Conservation (phyloP, 2,888 invertebrate species). For the Bugula neritina region DNA sequence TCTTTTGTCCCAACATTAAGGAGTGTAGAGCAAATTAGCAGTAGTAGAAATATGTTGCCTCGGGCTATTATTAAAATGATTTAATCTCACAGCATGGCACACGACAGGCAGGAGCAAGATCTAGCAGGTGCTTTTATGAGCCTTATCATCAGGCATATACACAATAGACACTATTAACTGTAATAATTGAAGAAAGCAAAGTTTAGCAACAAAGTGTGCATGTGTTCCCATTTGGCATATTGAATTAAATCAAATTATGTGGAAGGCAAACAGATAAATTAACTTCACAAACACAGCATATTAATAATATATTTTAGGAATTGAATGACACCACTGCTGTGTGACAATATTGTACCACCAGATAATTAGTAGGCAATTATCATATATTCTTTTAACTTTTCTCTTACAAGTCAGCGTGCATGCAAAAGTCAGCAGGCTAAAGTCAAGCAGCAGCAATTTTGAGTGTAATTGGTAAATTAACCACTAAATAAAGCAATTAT, state of each 20-base stretch:
- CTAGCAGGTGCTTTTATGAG: slow-evolving; percentile 23
- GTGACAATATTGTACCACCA: slow-evolving; percentile 15
- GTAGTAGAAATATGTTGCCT: neutral
- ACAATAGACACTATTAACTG: neutral
- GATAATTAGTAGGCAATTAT: slow-evolving; percentile 6
- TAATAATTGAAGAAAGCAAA: neutral
- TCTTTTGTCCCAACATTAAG: too few species aligned
- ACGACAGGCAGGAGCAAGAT: neutral
- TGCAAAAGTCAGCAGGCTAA: neutral
- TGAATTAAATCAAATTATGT: too few species aligned
- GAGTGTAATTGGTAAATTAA: neutral
- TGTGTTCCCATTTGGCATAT: neutral
- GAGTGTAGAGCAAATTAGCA: too few species aligned
- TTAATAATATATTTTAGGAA: neutral
- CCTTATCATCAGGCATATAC: neutral
- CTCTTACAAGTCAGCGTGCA: too few species aligned
- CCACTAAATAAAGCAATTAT: neutral
- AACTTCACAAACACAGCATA: neutral
- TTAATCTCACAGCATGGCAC: slow-evolving; percentile 15
- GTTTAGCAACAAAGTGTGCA: neutral
- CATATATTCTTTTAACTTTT: neutral
- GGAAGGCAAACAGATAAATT: slow-evolving; percentile 10
- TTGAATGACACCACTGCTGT: slow-evolving; percentile 20
- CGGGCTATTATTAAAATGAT: slow-evolving; percentile 22
- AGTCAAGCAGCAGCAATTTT: neutral